A percentile compares a stretch with the other conserved stretches of the same genome.
Evolutionary conservation across 2,797 vertebrate species (phyloP).

Genomic region (Rhabdomys pumilio): DNA sequence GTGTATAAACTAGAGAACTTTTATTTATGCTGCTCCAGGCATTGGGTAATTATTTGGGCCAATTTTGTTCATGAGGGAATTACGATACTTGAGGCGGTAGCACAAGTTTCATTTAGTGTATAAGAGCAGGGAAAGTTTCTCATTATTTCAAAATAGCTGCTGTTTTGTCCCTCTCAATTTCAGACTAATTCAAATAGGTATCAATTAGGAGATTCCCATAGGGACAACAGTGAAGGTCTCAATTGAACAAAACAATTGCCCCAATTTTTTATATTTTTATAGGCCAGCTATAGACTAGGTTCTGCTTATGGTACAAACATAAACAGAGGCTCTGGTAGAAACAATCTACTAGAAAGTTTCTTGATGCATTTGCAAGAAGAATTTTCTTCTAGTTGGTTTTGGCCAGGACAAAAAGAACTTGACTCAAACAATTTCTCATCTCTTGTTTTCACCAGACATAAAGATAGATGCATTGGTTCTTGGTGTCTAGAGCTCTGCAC

Average conservation of each 20-base stretch:
- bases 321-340: slow-evolving; percentile 57
- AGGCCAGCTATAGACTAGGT: background rate
- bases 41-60: slow-evolving; percentile 72
- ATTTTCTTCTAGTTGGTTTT: slow-evolving; percentile 43
- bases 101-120: slow-evolving; percentile 17
- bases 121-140: slow-evolving; percentile 51
- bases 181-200: slow-evolving; percentile 76
- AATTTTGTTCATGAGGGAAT: slow-evolving; percentile 62
- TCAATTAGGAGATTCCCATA: slow-evolving; percentile 50
- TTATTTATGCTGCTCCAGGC: slow-evolving; percentile 67
- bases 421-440: slow-evolving; percentile 53
- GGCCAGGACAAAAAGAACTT: background rate
- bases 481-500: background rate
- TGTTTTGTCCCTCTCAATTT: slow-evolving; percentile 68
- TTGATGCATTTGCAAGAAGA: slow-evolving; percentile 8
- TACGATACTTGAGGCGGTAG: slow-evolving; percentile 43
- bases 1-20: slow-evolving; percentile 25
- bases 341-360: slow-evolving; percentile 44
- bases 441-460: slow-evolving; percentile 3
- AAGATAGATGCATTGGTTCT: background rate
- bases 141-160: slow-evolving; percentile 76
- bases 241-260: slow-evolving; percentile 74
- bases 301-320: background rate
- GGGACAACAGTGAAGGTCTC: slow-evolving; percentile 55
- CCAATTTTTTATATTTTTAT: slow-evolving; percentile 68